A percentile compares a stretch with the other conserved stretches of the same genome.
Evolutionary conservation across 2,888 invertebrate genomes (phyloP).

Genomic region (Lacanobia oleracea): DNA sequence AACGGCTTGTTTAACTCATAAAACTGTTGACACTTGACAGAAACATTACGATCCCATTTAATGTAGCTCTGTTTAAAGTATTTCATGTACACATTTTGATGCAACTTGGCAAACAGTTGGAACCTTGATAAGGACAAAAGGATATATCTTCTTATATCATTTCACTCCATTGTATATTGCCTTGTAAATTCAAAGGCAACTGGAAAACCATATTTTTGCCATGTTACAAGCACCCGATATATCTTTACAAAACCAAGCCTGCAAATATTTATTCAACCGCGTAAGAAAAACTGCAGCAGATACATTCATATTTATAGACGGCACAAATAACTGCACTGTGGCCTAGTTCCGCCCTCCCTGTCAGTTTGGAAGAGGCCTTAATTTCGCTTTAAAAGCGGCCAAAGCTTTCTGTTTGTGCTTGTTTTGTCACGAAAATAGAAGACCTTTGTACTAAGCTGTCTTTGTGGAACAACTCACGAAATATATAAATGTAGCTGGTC

Average conservation of each 20-base stretch:
- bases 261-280: background rate
- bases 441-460: slow-evolving; percentile 33
- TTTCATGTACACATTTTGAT: no score
- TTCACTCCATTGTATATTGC: no score
- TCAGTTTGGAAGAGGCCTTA: slow-evolving; percentile 52
- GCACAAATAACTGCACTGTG: slow-evolving; percentile 35
- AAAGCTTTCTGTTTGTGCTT: slow-evolving; percentile 49
- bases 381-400: slow-evolving; percentile 62
- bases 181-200: no score
- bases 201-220: background rate
- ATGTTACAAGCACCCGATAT: background rate
- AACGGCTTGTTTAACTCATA: background rate
- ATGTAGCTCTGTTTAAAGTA: no score
- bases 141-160: no score
- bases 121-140: no score
- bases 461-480: slow-evolving; percentile 28
- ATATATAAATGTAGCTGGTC: background rate
- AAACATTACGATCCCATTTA: no score
- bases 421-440: slow-evolving; percentile 45
- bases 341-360: slow-evolving; percentile 47
- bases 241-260: background rate
- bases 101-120: no score
- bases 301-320: slow-evolving; percentile 35
- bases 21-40: background rate
- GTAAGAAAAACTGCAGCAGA: slow-evolving; percentile 1